A percentile compares a stretch with the other conserved stretches of the same genome.
phyloP scores from a whole-genome alignment of 2,797 vertebrate species.

The Sparus aurata region DNA sequence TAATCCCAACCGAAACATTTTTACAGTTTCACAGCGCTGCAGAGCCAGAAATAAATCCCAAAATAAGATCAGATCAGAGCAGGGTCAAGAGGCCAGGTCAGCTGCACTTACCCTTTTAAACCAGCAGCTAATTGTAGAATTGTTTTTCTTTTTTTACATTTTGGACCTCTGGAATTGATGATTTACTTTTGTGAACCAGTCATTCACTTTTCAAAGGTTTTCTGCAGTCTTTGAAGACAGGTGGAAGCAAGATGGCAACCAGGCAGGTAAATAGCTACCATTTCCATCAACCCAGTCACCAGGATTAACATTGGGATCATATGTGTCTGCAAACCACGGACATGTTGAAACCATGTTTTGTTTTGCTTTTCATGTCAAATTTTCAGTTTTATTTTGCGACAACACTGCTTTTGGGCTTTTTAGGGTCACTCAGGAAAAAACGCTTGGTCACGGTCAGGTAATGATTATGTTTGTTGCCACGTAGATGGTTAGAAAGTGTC shows the following conservation, averaged over 20 bases:
- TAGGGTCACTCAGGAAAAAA: too few species aligned
- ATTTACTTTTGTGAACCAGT: neutral
- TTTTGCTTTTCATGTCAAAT: too few species aligned
- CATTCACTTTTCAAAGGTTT: neutral
- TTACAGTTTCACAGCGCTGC: neutral
- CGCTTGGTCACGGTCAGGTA: too few species aligned
- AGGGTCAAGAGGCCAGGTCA: conserved; percentile 2
- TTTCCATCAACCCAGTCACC: too few species aligned
- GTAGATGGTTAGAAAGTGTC: too few species aligned
- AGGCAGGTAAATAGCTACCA: neutral
- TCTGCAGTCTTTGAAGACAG: neutral
- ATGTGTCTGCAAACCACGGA: too few species aligned
- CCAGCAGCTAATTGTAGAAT: neutral
- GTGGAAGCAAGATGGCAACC: neutral
- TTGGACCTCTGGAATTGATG: neutral
- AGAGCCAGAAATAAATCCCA: neutral
- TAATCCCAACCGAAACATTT: neutral
- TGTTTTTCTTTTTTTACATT: neutral
- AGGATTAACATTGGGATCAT: too few species aligned
- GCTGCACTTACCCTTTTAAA: conserved; percentile 8
- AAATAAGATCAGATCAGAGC: conserved; percentile 8
- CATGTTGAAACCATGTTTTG: too few species aligned
- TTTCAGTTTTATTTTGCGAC: too few species aligned
- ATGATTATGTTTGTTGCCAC: too few species aligned
- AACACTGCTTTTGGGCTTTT: too few species aligned